Evolutionary conservation across 2,113 vertebrate genomes (phyloP).

Genomic region (Caloenas nicobarica): DNA sequence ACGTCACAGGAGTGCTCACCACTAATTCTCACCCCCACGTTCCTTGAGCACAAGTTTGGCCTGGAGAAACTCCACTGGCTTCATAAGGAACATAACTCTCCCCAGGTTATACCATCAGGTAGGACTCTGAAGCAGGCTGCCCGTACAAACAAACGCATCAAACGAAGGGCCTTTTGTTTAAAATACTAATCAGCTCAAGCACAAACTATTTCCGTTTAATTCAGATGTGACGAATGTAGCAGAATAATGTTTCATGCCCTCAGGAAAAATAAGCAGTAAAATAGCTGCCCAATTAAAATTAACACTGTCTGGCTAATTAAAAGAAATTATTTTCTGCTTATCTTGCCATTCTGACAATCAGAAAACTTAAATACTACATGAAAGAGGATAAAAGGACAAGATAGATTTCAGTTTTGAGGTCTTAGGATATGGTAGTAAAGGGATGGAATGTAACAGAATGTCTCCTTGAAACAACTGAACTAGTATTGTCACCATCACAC

Average conservation of each 20-base stretch:
- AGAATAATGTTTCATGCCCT: conserved; percentile 2
- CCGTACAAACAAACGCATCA: neutral
- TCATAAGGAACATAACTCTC: neutral
- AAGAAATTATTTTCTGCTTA: conserved; percentile 51
- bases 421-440: neutral
- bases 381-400: neutral
- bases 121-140: neutral
- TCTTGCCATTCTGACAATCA: neutral
- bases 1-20: neutral
- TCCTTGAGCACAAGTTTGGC: neutral
- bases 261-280: conserved; percentile 35
- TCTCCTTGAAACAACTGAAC: neutral
- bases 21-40: accelerated
- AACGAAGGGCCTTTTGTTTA: neutral
- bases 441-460: neutral
- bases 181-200: conserved; percentile 10
- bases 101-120: neutral
- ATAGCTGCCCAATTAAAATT: conserved; percentile 41
- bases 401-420: neutral
- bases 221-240: neutral
- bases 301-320: conserved; percentile 28
- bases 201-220: conserved; percentile 1
- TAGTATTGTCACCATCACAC: neutral
- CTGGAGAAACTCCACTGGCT: neutral
- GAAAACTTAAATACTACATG: neutral